Base-by-base conservation (phyloP, 2,888 invertebrate species). In the Mimumesa dahlbomi region DNA sequence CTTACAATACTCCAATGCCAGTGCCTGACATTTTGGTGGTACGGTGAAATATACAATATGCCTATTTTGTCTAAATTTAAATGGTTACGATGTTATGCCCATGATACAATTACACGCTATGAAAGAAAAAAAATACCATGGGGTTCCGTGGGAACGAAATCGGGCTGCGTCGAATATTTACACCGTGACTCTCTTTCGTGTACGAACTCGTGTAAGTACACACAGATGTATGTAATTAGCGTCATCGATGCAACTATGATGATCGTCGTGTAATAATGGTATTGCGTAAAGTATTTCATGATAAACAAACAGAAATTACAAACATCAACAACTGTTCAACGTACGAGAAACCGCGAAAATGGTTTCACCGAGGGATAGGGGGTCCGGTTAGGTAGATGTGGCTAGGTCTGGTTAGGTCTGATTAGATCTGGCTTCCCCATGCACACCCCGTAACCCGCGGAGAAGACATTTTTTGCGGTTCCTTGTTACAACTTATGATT, bases 41-140 rank as follows among this genome's bases (percentile, higher is more conserved):
- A 34, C 34, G 9, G 36, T n/a, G n/a, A n/a, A n/a, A n/a, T 59
- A 59, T 59, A 69, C 67, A 69, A 69, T n/a, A n/a, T 7, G n/a
- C n/a, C n/a, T 34, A 9, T 34, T 4, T 7, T 34, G 9, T n/a
- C n/a, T 9, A n/a, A n/a, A 7, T 1, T n/a, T n/a, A 11, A 4
- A 7, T 4, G 11, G 3, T 34, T n/a, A 11, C n/a, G 34, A 34
- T 9, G n/a, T n/a, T n/a, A n/a, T n/a, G n/a, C n/a, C n/a, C n/a
- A n/a, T n/a, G n/a, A n/a, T n/a, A n/a, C n/a, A n/a, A n/a, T n/a
- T n/a, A n/a, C n/a, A n/a, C n/a, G n/a, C n/a, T n/a, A n/a, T n/a
- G n/a, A n/a, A n/a, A n/a, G n/a, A n/a, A n/a, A n/a, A n/a, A n/a
- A n/a, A n/a, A n/a, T n/a, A 25, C 7, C 25, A 25, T 25, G 3